Evolutionary conservation across 2,888 invertebrate species (phyloP), one percentile per base, ranked within the genome.

Genomic region (Crematogaster levior): DNA sequence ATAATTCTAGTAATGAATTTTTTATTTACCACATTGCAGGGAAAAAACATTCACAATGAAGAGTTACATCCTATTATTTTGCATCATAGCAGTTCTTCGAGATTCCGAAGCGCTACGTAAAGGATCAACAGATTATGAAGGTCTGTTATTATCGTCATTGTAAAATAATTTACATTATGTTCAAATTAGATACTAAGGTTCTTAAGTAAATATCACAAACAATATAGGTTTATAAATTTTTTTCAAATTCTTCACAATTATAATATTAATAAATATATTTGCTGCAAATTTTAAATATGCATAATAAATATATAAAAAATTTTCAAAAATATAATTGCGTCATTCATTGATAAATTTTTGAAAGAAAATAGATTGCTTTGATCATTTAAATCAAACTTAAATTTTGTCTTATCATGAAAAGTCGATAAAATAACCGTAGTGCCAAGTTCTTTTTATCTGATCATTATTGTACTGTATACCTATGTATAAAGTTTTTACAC

Each of bases 81-180:
- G 75, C 66, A 37, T 86, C 24, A 34, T 84, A 1, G 61, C 82
- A n/a, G 63, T 73, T 74, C n/a, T 89, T 18, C 75, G 68, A 24
- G 70, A 80, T 30, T 85, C 86, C 37, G 74, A 63, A 24, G 83
- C 88, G 7, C 82, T 92, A 5, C 83, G 60, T 12, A 88, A 84
- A 70, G 90, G 88, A 48, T 88, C 92, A 21, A 85, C 84, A n/a
- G 72, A 87, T 37, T 92, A 92, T 82, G 92, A 93, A 91, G 92
- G 92, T 93, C 56, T 56, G 85, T 70, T 40, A 34, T 65, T 66
- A 61, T 40, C 10, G 9, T 51, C 10, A 75, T 51, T 51, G 15
- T 37, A 9, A 48, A 63, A 37, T 51, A 48, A 75, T 75, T 63
- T 1, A 65, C 10, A 27, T n/a, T 5, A 43, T 12, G 30, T 21